Conservation (phyloP, 1,140 invertebrate genomes). For the Pachyrhynchus sulphureomaculatus region DNA sequence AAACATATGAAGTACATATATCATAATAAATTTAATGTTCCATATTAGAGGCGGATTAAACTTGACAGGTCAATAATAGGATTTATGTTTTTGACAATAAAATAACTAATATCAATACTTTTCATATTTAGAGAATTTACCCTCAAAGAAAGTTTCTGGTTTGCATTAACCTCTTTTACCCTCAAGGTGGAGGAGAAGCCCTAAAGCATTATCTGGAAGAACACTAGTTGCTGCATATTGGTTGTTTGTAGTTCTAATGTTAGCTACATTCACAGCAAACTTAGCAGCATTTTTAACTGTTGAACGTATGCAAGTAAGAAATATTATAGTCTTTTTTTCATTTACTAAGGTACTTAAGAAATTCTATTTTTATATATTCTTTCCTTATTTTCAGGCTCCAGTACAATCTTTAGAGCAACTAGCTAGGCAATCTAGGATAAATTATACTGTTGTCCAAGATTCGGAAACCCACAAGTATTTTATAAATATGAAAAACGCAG, state of each 20-base stretch:
- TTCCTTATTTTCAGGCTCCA: constrained; percentile 62
- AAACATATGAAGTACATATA: too few species aligned
- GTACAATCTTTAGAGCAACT: constrained; percentile 86
- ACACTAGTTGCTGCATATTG: constrained; percentile 89
- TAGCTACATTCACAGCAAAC: constrained; percentile 96
- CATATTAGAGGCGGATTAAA: too few species aligned
- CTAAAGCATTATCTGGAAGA: constrained; percentile 79
- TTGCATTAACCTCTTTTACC: constrained; percentile 90
- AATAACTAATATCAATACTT: background rate
- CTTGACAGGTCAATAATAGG: too few species aligned
- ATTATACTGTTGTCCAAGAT: constrained; percentile 85
- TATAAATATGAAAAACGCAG: constrained; percentile 87
- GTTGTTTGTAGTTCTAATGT: constrained; percentile 90
- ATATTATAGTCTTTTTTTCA: background rate
- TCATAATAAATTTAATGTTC: too few species aligned
- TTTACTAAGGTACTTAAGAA: background rate
- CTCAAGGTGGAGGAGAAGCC: constrained; percentile 87
- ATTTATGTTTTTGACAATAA: too few species aligned
- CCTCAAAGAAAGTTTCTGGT: constrained; percentile 91
- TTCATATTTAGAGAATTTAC: constrained; percentile 73
- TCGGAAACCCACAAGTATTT: constrained; percentile 84
- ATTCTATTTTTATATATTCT: too few species aligned
- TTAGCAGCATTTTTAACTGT: constrained; percentile 95
- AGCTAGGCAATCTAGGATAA: constrained; percentile 82
- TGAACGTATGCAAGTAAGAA: constrained; percentile 84